These are phyloP conservation scores for Heliothis virescens DNA, from an alignment of 1,140 invertebrate species.

Conservation along the genomic window DNA sequence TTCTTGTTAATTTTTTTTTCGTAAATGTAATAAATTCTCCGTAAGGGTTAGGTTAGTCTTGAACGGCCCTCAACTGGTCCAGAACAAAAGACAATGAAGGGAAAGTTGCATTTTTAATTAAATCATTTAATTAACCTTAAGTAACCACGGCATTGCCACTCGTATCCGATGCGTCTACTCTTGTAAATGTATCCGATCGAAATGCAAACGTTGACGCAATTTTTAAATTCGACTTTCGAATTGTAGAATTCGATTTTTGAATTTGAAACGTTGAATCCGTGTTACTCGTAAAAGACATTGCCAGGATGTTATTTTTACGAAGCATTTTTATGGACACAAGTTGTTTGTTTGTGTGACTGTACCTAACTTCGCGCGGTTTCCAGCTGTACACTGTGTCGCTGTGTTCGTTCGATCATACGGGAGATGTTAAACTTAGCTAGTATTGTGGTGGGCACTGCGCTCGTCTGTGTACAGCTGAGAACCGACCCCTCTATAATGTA, in stretches of 20 bases:
- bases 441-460: slow-evolving; percentile 47
- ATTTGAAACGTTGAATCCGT: slow-evolving; percentile 50
- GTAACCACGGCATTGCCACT: slow-evolving; percentile 21
- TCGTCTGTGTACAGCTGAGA: slow-evolving; percentile 52
- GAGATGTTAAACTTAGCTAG: slow-evolving; percentile 51
- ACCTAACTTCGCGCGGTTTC: slow-evolving; percentile 66
- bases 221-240: slow-evolving; percentile 45
- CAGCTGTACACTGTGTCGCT: slow-evolving; percentile 53
- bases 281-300: slow-evolving; percentile 76
- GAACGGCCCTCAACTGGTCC: slow-evolving; percentile 78
- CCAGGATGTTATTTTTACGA: slow-evolving; percentile 75
- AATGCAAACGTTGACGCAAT: slow-evolving; percentile 34
- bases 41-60: slow-evolving; percentile 83
- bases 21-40: slow-evolving; percentile 81
- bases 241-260: slow-evolving; percentile 48
- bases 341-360: slow-evolving; percentile 81
- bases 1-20: slow-evolving; percentile 83
- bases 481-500: slow-evolving; percentile 70
- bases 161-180: slow-evolving; percentile 25
- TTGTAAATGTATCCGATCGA: slow-evolving; percentile 14
- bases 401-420: slow-evolving; percentile 35
- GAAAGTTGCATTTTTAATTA: slow-evolving; percentile 78
- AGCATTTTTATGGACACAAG: slow-evolving; percentile 74
- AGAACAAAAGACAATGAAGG: slow-evolving; percentile 85
- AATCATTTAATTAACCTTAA: slow-evolving; percentile 42